Evolutionary conservation across 1,140 invertebrate species (phyloP).

Genomic region (Mactra quadrangularis): DNA sequence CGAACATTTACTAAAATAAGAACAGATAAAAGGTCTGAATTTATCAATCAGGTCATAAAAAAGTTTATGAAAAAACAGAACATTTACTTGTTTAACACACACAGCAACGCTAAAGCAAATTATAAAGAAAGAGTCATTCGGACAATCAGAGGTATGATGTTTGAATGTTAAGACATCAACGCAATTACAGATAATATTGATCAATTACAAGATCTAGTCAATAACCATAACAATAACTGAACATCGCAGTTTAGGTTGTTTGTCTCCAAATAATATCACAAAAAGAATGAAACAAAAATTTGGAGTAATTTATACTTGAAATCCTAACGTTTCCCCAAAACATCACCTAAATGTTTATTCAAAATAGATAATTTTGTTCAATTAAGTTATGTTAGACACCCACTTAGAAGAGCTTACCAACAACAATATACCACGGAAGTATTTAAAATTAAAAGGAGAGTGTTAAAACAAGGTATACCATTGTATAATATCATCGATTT

Average conservation of each 20-base stretch:
- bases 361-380: slow-evolving; percentile 8
- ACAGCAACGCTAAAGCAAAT: slow-evolving; percentile 14
- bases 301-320: too few species aligned
- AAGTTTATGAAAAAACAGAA: slow-evolving; percentile 2
- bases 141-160: slow-evolving; percentile 1
- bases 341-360: neutral
- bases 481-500: neutral
- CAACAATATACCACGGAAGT: neutral
- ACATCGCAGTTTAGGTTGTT: neutral
- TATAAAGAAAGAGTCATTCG: neutral
- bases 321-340: neutral
- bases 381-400: neutral
- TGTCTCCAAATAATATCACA: neutral
- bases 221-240: neutral
- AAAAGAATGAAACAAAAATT: neutral
- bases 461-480: neutral
- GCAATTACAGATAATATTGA: slow-evolving; percentile 12
- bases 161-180: neutral
- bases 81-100: slow-evolving; percentile 4
- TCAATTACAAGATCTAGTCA: slow-evolving; percentile 7
- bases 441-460: neutral
- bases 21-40: slow-evolving; percentile 31
- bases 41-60: neutral
- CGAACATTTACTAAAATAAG: neutral
- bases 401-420: too few species aligned